Evolutionary conservation across 2,113 vertebrate species (phyloP), one percentile per base, ranked within the genome.

Genomic region (Hirundichthys speculiger): DNA sequence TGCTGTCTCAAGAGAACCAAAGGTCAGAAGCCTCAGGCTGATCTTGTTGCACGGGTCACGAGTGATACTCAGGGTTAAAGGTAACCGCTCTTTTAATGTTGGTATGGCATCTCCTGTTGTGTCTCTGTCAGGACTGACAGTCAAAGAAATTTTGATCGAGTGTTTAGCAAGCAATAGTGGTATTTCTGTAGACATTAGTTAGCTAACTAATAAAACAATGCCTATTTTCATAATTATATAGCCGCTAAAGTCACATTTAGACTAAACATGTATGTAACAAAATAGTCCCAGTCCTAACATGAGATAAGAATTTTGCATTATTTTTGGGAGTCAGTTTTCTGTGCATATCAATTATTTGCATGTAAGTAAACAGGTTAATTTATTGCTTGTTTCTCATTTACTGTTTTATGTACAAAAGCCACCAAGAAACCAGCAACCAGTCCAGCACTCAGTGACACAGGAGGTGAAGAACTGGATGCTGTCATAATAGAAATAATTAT

Each of bases 11-110:
- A 16, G 56, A 62, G 63, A 42, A 59, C 18, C 27, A 64, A 65
- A 85, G 61, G 68, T 74, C 70, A 73, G 15, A 78, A 45, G 25
- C 18, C 30, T 47, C 8, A 68, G 62, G 64, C 45, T 42, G 13
- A 48, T 64, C 47, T 70, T 68, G 25, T 60, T 45, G 24, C 19
- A 15, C 19, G 73, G 69, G 58, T 78, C 75, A 78, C 4, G 24
- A 39, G 3, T 66, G 55, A 82, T 46, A 67, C 51, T 54, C 27
- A 38, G 69, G 75, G 67, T 84, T 54, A 64, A 80, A 64, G 51
- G 58, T 64, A 75, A 81, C 72, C 68, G 30, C 45, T 72, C 14
- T 49, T 72, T 65, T 62, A 34, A 52, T 39, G 7, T 27, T 14
- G 48, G 18, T 51, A 7, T 51, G 34, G 46, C 51, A 5, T 12